Evolutionary conservation across 64 coral and sea anemone species (phyloP), one percentile per base, ranked within the genome.

Genomic region (Pocillopora damicornis): DNA sequence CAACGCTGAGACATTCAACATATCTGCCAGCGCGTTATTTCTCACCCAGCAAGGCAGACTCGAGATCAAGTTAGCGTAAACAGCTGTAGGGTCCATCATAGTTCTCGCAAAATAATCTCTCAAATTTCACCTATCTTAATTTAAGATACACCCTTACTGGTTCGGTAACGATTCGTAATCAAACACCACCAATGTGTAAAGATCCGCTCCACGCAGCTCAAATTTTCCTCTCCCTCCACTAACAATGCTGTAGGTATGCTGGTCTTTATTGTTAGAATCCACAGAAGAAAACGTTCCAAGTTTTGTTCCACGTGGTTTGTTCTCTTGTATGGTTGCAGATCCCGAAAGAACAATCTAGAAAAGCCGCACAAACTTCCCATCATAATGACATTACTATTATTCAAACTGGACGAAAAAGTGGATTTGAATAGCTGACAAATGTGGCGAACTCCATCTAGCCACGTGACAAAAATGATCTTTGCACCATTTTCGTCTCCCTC

Each of bases 211-310:
- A 8, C 82, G 76, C 12, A 98, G 81, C 37, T 89, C 90, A 76
- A 98, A 94, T 60, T 86, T 68, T n/a, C 88, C 92, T 42, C 34
- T 89, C 18, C 96, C 96, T 35, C 83, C 84, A 9, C 76, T 82
- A 16, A 86, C 65, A 22, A 98, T 69, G 7, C 73, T 93, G 82
- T 98, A 98, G 13, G 37, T 95, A 59, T 98, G 96, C 37, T 61
- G 81, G 76, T 98, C 96, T 36, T 88, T 88, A 37, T 35, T 75
- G 75, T 98, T 98, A 6, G 96, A 88, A 35, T 98, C 96, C 64
- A 71, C 59, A 20, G 96, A 93, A 18, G 76, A 88, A 17, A 98
- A 79, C 15, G 74, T 77, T 4, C 96, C 96, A 23, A 95, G 12
- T 18, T 76, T 78, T 13, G 83, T 98, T 9, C 85, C 90, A 37